Evolutionary conservation across 2,113 vertebrate species (phyloP).

Genomic region (Pontoporia blainvillei): DNA sequence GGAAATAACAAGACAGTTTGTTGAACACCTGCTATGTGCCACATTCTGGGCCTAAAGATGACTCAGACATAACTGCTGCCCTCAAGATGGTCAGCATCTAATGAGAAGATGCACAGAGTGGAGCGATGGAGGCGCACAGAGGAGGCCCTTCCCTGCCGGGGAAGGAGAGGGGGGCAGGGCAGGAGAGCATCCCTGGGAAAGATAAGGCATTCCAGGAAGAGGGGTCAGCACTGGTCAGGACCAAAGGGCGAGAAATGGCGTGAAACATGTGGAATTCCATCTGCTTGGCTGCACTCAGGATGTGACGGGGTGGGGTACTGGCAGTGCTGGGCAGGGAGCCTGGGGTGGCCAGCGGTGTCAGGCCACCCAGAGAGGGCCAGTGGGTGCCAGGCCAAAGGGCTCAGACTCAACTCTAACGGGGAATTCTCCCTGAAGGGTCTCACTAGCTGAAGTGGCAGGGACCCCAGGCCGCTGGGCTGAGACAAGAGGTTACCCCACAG

Average conservation of each 20-base stretch:
- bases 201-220: background rate
- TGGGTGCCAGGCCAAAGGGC: background rate
- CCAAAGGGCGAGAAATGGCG: fast-evolving
- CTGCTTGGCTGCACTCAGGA: background rate
- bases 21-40: background rate
- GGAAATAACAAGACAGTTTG: fast-evolving
- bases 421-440: background rate
- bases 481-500: background rate
- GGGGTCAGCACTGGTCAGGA: fast-evolving
- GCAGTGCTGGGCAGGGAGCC: background rate
- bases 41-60: too few relatives aligned
- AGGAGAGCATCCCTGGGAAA: background rate
- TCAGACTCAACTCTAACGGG: background rate
- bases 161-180: background rate
- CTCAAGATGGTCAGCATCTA: fast-evolving
- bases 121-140: fast-evolving
- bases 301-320: too few relatives aligned
- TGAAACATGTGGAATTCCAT: background rate
- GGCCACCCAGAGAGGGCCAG: fast-evolving
- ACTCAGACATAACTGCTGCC: fast-evolving
- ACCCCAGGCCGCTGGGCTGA: background rate
- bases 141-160: background rate
- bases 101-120: fast-evolving
- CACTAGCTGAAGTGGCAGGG: background rate
- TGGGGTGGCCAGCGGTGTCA: fast-evolving